Evolutionary conservation across 2,888 invertebrate genomes (phyloP), one percentile per base, ranked within the genome.

Genomic region (Zonitis immaculata): DNA sequence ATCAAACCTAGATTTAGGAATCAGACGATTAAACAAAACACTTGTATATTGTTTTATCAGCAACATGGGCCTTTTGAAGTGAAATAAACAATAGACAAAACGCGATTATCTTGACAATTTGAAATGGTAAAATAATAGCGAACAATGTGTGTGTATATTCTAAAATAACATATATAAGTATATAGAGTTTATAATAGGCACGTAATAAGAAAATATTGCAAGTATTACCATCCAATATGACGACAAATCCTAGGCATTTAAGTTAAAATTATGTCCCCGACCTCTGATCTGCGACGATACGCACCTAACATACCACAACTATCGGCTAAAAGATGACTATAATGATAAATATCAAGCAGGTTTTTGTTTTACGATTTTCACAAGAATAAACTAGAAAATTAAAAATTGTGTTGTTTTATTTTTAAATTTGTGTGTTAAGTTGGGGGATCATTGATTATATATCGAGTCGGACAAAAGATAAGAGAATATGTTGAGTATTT

Each of bases 261-360:
- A 58, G 59, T 58, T 56, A 60, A 60, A 62, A 57, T 62, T 63
- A 63, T 62, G 58, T 46, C 49, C 49, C 45, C 52, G 59, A 56
- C 63, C 63, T 62, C 45, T 57, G 43, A 52, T 52, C 63, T 57
- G 52, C 45, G 18, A 44, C 49, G 35, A 48, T 59, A 61, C 59
- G 56, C 53, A 61, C 48, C 25, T 45, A 30, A 43, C 18, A 1
- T 32, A 14, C 2, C 8, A 3, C 7, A 14, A 32, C 3, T 32
- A 32, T 32, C 32, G 14, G n/a, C 12, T 11, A 11, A 7, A 32
- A 6, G 12, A 44, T 44, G 16, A 6, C 6, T 44, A 16, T 4
- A 18, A 3, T 16, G 44, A 44, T 44, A 18, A 28, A 16, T 6
- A 28, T 22, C 28, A 44, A 25, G 9, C 25, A 6, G 26, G 20